Percentiles rank a stretch among this genome's conserved stretches.
Conservation (phyloP, 1,140 invertebrate genomes). For the Polyergus mexicanus region DNA sequence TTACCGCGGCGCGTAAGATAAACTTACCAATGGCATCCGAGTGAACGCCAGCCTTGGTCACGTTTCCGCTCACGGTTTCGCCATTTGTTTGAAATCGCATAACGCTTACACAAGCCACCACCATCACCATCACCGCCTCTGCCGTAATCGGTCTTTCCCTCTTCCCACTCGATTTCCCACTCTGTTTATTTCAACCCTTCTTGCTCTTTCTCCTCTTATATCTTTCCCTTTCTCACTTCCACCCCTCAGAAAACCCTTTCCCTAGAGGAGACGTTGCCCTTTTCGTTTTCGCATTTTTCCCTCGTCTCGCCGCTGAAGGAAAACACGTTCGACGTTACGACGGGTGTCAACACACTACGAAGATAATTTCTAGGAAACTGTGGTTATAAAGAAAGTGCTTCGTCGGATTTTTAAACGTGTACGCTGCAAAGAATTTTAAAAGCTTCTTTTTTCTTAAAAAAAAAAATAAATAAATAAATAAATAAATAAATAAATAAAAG, state of each 20-base stretch:
- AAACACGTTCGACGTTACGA: constrained; percentile 23
- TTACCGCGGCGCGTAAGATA: constrained; percentile 70
- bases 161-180: constrained; percentile 74
- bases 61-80: constrained; percentile 78
- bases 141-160: constrained; percentile 65
- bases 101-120: constrained; percentile 73
- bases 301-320: constrained; percentile 15
- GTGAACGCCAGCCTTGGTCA: constrained; percentile 67
- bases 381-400: neutral
- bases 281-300: constrained; percentile 33
- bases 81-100: constrained; percentile 85
- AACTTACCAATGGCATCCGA: constrained; percentile 71
- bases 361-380: constrained; percentile 14
- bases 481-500: too few species aligned
- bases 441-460: neutral
- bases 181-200: constrained; percentile 69
- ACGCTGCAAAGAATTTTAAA: neutral
- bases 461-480: too few species aligned
- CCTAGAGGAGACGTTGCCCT: constrained; percentile 31
- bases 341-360: constrained; percentile 27
- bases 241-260: constrained; percentile 17
- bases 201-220: constrained; percentile 47
- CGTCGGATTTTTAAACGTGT: neutral
- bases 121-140: constrained; percentile 66
- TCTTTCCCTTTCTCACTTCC: neutral